Evolutionary conservation across 2,113 vertebrate species (phyloP).

Genomic region (Nicator chloris): DNA sequence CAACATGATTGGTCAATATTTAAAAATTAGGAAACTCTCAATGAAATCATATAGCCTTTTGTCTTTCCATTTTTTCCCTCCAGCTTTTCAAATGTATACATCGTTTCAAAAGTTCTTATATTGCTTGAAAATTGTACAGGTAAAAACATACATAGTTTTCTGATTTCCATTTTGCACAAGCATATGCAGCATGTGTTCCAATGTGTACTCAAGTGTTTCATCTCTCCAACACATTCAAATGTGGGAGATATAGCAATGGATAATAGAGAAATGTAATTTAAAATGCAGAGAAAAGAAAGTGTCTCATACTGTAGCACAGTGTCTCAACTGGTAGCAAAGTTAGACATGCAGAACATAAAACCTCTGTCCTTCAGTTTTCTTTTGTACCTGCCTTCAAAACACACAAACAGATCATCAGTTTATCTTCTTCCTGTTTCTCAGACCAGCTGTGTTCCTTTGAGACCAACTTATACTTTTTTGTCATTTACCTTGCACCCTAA

Average conservation of each 20-base stretch:
- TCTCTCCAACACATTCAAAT: neutral
- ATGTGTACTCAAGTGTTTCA: neutral
- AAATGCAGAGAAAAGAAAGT: neutral
- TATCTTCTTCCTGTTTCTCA: neutral
- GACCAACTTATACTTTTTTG: neutral
- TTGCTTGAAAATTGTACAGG: neutral
- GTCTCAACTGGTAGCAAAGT: neutral
- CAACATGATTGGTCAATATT: neutral
- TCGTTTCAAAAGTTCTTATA: neutral
- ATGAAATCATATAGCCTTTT: neutral
- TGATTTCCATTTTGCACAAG: neutral
- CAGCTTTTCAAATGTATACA: neutral
- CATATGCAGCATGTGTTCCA: accelerated
- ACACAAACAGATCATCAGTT: neutral
- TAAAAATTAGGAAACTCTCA: neutral
- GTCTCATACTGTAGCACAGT: too few relatives aligned
- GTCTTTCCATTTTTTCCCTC: neutral
- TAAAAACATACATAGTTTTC: neutral
- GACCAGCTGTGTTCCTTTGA: neutral
- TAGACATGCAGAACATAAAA: neutral
- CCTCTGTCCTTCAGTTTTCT: neutral
- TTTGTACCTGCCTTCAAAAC: neutral
- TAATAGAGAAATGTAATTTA: neutral
- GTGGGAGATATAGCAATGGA: neutral
- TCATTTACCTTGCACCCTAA: neutral